Base-by-base conservation (phyloP, 1,140 invertebrate species). In the Achroia grisella region DNA sequence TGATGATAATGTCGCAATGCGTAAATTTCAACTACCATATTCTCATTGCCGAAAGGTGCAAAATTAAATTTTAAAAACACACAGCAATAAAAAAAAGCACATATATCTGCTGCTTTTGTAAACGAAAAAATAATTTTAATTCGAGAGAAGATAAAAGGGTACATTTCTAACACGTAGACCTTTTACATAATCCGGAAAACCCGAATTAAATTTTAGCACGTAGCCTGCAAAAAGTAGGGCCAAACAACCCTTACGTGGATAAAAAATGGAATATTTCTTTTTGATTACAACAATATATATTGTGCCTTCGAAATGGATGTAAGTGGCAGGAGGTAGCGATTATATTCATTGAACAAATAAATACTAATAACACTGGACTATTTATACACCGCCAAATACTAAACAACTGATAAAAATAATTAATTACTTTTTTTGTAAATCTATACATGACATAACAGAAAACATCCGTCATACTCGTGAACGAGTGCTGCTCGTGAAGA, bases 231-330 rank as follows among this genome's bases (percentile, higher is more conserved):
- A 68, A 73, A 62, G 51, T 67, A 62, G 68, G 58, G 50, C 52
- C 60, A 64, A 68, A 71, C 63, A 72, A 71, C 77, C 80, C 71
- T 78, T 80, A 62, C 58, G 53, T 56, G 45, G 55, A 68, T 64
- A 60, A 81, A 83, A 78, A 84, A 78, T 71, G 63, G 75, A 74
- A 81, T 84, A 84, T 81, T 84, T 84, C 77, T 78, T 84, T 84
- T 84, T 81, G 80, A 83, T 84, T 84, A 84, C 75, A 83, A 83
- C 79, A 83, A 83, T 83, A 83, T 76, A 79, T 80, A 79, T 70
- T 70, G 71, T 64, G 61, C 52, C 65, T 71, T 73, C 61, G 44
- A 36, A 45, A 8, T 35, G 50, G 62, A 43, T 43, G 34, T 39
- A 56, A 69, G 56, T 40, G 14, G 52, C 0, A 39, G 23, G 42